A percentile compares a stretch with the other conserved stretches of the same genome.
These are phyloP conservation scores for Notarius lentiginosus DNA, from an alignment of 2,113 vertebrate species.

Conservation along the genomic window DNA sequence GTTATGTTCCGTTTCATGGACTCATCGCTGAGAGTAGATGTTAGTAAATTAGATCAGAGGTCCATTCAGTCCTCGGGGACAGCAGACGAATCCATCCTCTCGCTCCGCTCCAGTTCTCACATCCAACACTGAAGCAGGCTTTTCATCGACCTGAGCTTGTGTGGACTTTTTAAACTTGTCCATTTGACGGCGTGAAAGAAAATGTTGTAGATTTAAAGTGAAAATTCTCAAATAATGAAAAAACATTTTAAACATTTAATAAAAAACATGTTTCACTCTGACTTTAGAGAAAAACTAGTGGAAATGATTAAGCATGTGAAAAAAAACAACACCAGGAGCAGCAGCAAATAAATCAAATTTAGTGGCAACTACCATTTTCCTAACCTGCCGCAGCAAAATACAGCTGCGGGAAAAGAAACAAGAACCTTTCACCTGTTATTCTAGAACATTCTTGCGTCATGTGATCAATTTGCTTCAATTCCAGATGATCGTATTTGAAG, in stretches of 20 bases:
- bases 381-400: too few relatives aligned
- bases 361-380: too few relatives aligned
- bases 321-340: background rate
- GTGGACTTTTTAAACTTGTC: background rate
- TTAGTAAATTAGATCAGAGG: slow-evolving; percentile 27
- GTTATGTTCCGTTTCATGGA: background rate
- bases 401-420: too few relatives aligned
- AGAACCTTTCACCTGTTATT: too few relatives aligned
- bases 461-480: background rate
- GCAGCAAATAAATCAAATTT: too few relatives aligned
- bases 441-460: too few relatives aligned
- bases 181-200: background rate
- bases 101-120: background rate
- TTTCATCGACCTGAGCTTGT: background rate
- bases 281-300: too few relatives aligned
- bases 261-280: too few relatives aligned
- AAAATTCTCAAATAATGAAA: background rate
- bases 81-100: background rate
- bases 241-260: background rate
- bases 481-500: background rate
- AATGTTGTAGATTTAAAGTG: background rate
- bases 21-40: background rate
- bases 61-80: slow-evolving; percentile 10
- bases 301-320: too few relatives aligned
- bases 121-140: background rate